Percentiles rank a stretch among this genome's conserved stretches.
phyloP scores from a whole-genome alignment of 2,888 invertebrate genomes.

The Sussaba pulchella region DNA sequence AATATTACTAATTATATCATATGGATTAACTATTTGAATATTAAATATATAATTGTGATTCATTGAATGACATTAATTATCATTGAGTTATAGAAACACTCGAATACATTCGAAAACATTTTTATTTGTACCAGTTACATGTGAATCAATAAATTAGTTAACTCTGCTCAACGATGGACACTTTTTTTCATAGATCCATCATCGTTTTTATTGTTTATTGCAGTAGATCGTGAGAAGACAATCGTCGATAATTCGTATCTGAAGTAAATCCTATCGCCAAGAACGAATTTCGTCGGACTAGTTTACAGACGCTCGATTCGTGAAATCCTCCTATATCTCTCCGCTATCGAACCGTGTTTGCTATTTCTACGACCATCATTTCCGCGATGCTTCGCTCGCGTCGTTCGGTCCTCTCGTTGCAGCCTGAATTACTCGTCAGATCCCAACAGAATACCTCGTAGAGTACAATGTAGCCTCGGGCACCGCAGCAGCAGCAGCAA shows the following conservation, averaged over 20 bases:
- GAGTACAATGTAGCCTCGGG: slow-evolving; percentile 10
- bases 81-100: too few relatives aligned
- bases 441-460: slow-evolving; percentile 18
- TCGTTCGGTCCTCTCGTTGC: not conserved
- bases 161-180: too few relatives aligned
- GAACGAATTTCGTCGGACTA: not conserved
- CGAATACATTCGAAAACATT: too few relatives aligned
- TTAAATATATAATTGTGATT: too few relatives aligned
- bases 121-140: too few relatives aligned
- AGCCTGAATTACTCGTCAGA: slow-evolving; percentile 16
- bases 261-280: not conserved
- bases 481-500: not conserved
- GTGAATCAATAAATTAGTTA: too few relatives aligned
- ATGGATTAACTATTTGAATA: too few relatives aligned
- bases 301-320: not conserved
- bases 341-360: not conserved
- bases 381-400: not conserved
- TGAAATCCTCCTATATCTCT: slow-evolving; percentile 1
- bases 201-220: not conserved
- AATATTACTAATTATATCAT: too few relatives aligned
- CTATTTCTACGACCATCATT: not conserved
- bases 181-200: not conserved
- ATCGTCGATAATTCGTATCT: not conserved
- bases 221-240: not conserved
- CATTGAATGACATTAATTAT: too few relatives aligned